Evolutionary conservation across 30 jellyfish, hydroid and myxozoan genomes (phyloP), one percentile per base, ranked within the genome.

Genomic region (Hydractinia symbiolongicarpus): DNA sequence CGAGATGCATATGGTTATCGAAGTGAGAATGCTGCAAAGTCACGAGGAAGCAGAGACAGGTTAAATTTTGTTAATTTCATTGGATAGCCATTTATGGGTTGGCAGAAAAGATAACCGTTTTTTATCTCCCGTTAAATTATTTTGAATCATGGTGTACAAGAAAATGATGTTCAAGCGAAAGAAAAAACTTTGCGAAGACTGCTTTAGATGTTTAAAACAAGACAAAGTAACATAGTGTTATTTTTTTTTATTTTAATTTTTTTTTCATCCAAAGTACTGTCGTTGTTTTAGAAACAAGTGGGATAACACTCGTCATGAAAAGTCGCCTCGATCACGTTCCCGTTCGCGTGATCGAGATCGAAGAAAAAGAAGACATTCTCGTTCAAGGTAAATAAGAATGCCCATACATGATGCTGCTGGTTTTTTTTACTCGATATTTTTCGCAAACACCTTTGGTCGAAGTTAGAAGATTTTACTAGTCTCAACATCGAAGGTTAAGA

Each of bases 1-100:
- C 81, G 93, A 60, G 97, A 89, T 20, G 97, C 81, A 44, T 89
- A 90, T 86, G 79, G 97, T 50, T 73, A 90, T 52, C 76, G 97
- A 50, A 89, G 95, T 17, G 87, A 79, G 66, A 83, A 66, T 50
- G 79, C 85, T 53, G 49, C 58, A 6, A 55, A 58, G 77, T 55
- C 17, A 5, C 66, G 76, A 53, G 52, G 69, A 72, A 21, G 19
- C 9, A 19, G 13, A 72, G 52, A n/a, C 52, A 19, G 55, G 8
- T 30, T 30, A 30, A 30, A 30, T 30, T 30, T 30, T 30, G 44
- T 30, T 30, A 30, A 30, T 30, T 30, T 30, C 44, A 30, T n/a
- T n/a, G n/a, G n/a, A n/a, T n/a, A n/a, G n/a, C n/a, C n/a, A n/a
- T n/a, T n/a, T n/a, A n/a, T n/a, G n/a, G n/a, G n/a, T n/a, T n/a